These are phyloP conservation scores for Menidia beryllina DNA, from an alignment of 2,113 vertebrate species.

Conservation along the genomic window DNA sequence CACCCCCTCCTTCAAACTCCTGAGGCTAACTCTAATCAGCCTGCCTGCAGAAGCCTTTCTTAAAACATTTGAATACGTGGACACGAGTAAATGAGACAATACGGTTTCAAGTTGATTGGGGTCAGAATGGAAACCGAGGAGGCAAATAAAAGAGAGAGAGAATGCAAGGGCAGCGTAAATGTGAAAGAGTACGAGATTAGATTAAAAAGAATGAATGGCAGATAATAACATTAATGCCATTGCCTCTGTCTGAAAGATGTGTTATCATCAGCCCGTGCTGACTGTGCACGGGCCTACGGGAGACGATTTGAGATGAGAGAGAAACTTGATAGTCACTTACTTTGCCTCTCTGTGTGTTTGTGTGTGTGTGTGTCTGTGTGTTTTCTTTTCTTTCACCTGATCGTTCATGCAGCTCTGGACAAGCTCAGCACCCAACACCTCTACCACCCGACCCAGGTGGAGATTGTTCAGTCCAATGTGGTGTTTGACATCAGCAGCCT, in stretches of 20 bases:
- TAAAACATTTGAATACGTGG: too few relatives aligned
- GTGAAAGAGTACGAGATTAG: slow-evolving; percentile 81
- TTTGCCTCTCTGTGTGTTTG: slow-evolving; percentile 13
- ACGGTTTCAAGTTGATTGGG: background rate
- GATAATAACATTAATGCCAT: slow-evolving; percentile 92
- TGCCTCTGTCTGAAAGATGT: slow-evolving; percentile 93
- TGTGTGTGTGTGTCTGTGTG: slow-evolving; percentile 11
- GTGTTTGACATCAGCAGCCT: slow-evolving; percentile 99
- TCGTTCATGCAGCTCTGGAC: slow-evolving; percentile 88
- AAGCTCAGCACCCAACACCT: slow-evolving; percentile 93
- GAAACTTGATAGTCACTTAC: slow-evolving; percentile 91
- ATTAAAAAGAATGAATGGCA: slow-evolving; percentile 87
- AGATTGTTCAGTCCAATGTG: slow-evolving; percentile 97
- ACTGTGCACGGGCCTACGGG: slow-evolving; percentile 88
- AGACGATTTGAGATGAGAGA: slow-evolving; percentile 86
- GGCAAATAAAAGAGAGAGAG: slow-evolving; percentile 54
- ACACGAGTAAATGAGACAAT: background rate
- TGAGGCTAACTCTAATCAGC: too few relatives aligned
- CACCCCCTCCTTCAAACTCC: background rate
- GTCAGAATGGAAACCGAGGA: slow-evolving; percentile 74
- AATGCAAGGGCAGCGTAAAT: slow-evolving; percentile 37
- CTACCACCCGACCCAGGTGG: slow-evolving; percentile 94
- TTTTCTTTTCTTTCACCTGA: background rate
- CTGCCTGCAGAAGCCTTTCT: too few relatives aligned
- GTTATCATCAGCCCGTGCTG: slow-evolving; percentile 90